phyloP scores from a whole-genome alignment of 2,113 vertebrate species.

The Cariama cristata region DNA sequence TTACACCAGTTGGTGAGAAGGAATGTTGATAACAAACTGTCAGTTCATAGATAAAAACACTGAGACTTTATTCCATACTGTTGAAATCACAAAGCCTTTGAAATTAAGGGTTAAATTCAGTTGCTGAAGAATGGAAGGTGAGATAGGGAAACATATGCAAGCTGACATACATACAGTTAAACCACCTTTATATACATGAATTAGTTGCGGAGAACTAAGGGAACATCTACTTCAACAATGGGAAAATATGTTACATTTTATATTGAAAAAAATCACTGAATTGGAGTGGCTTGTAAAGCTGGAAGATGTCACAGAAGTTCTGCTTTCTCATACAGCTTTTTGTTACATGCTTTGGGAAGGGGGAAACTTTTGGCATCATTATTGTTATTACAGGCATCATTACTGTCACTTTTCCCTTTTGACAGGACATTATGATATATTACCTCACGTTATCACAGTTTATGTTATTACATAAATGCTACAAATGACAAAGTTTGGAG shows the following conservation, averaged over 20 bases:
- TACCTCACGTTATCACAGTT: background rate
- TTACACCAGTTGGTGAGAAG: background rate
- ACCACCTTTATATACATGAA: background rate
- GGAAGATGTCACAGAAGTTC: background rate
- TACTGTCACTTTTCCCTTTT: background rate
- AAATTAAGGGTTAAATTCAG: background rate
- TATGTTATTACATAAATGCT: slow-evolving; percentile 23
- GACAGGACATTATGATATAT: background rate
- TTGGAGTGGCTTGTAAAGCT: background rate
- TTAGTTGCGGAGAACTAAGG: background rate
- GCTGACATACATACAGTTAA: background rate
- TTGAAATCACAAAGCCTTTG: background rate
- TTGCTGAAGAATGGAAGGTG: background rate
- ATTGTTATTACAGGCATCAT: background rate
- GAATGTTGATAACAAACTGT: background rate
- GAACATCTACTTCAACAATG: background rate
- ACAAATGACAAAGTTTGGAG: slow-evolving; percentile 24
- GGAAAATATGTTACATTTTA: background rate
- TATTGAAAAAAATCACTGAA: background rate
- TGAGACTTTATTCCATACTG: background rate
- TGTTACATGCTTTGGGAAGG: background rate
- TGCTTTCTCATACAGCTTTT: background rate
- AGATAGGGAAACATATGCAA: background rate
- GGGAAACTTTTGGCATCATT: background rate
- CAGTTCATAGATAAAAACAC: background rate